Base-by-base conservation (phyloP, 37 sponge, comb jelly and placozoan species). In the Axinella damicornis region DNA sequence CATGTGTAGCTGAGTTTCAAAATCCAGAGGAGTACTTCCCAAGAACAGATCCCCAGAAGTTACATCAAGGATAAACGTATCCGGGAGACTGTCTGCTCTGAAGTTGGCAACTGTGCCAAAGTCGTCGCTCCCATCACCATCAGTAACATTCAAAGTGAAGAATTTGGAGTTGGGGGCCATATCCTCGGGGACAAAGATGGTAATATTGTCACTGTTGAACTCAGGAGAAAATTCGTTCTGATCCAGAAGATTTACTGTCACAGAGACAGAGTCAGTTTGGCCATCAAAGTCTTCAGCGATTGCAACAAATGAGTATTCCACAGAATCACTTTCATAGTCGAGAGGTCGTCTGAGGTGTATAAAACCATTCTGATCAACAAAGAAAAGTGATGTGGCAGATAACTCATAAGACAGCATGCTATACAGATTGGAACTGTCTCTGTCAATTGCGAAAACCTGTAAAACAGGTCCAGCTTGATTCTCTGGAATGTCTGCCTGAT, bases 181-280 rank as follows among this genome's bases (percentile, higher is more conserved):
- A 40, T 40, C 53, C 40, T 86, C 87, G 54, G 63, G 70, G 22
- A 86, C 60, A 15, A 35, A 13, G 28, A 83, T 53, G 25, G 19
- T 22, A 0, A 65, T 56, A 17, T n/a, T 25, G 15, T 31, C 39
- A 46, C 41, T 71, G 22, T 57, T 62, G 16, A 86, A 71, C 17
- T 19, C 27, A 31, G 86, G 75, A 2, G 70, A 16, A 57, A 65
- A 74, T 65, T 90, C 91, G 69, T 85, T 85, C 80, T 70, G 54
- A 27, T 75, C 81, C n/a, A 75, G 34, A 0, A 79, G 9, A 19
- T 73, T 78, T 0, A 75, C 57, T 0, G 53, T 67, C 4, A 90
- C 79, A 6, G 69, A 46, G 37, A 73, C 85, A 30, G 46, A 25
- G 53, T 21, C 75, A 21, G 4, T 62, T 39, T 32, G 18, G 54